A percentile compares a stretch with the other conserved stretches of the same genome.
Conservation (phyloP, 2,797 vertebrate species). For the Capromys pilorides region DNA sequence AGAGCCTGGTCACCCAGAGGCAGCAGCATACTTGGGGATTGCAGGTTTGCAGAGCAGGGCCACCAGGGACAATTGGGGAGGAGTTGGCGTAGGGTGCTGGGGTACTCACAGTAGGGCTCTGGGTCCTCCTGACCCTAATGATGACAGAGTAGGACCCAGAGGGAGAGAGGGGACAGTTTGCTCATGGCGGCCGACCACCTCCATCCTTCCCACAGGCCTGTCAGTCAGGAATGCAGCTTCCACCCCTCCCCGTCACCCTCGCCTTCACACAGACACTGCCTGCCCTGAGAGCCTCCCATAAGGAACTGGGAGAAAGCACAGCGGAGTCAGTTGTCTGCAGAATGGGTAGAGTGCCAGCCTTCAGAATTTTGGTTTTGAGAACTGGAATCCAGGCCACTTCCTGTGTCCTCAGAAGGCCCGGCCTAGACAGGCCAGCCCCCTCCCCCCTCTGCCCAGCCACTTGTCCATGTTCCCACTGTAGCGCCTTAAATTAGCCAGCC, state of each 20-base stretch:
- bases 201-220: neutral
- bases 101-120: neutral
- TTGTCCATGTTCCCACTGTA: neutral
- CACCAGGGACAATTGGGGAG: neutral
- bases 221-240: neutral
- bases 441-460: neutral
- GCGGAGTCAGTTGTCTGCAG: neutral
- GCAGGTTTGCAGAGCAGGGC: neutral
- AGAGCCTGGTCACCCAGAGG: neutral
- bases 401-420: neutral
- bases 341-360: neutral
- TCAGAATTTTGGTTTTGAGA: neutral
- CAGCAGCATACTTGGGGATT: neutral
- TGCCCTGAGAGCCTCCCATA: neutral
- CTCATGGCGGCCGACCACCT: neutral
- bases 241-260: neutral
- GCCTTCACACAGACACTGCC: neutral
- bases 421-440: neutral
- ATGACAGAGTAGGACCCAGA: neutral
- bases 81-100: rapidly evolving
- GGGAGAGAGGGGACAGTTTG: neutral
- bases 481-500: neutral
- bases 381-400: neutral
- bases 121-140: neutral
- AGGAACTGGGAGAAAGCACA: neutral